These are phyloP conservation scores for Macrophya annulata DNA, from an alignment of 2,888 invertebrate species.

Conservation along the genomic window DNA sequence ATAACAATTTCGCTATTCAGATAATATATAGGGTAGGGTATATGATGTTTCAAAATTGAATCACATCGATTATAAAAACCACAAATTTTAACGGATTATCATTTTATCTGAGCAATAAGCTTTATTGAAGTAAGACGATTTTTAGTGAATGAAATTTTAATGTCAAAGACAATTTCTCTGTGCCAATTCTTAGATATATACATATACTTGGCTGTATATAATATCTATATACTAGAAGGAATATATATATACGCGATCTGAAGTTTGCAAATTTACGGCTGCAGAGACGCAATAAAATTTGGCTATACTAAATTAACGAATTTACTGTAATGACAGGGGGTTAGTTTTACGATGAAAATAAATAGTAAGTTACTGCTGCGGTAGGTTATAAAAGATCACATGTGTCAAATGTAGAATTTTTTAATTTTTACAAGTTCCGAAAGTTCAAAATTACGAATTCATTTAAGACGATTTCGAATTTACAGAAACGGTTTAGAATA, in stretches of 20 bases:
- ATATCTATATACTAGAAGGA: background rate
- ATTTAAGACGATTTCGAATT: too few species aligned
- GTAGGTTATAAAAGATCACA: background rate
- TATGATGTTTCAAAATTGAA: background rate
- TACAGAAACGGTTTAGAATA: too few species aligned
- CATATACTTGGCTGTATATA: background rate
- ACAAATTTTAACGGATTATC: background rate
- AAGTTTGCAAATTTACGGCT: background rate
- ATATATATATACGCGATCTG: background rate
- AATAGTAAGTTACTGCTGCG: background rate
- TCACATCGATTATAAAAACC: background rate
- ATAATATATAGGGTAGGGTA: background rate
- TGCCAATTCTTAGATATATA: background rate
- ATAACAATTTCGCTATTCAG: background rate
- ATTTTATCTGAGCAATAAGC: background rate
- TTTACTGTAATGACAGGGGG: background rate
- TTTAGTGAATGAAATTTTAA: background rate
- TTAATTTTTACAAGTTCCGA: too few species aligned
- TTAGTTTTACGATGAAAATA: constrained; percentile 36
- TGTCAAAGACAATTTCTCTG: background rate
- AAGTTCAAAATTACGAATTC: too few species aligned
- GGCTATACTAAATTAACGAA: constrained; percentile 14
- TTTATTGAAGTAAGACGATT: background rate
- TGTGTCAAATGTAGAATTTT: too few species aligned
- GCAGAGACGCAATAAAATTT: background rate